phyloP scores from a whole-genome alignment of 2,797 vertebrate genomes.

The Heterohyrax brucei region DNA sequence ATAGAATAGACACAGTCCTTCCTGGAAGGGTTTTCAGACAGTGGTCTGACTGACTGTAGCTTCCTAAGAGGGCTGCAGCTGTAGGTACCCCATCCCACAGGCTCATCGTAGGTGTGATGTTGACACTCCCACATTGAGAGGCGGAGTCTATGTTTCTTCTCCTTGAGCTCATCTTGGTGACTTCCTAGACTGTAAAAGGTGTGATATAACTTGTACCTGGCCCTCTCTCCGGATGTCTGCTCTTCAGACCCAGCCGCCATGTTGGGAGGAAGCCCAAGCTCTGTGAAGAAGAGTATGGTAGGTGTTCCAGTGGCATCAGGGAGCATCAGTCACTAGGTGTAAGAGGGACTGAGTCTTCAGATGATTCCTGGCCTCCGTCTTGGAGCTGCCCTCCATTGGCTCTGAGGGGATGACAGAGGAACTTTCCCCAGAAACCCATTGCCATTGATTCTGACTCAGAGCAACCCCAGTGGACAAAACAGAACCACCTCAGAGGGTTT shows the following conservation, averaged over 20 bases:
- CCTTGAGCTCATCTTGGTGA: neutral
- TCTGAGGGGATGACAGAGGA: neutral
- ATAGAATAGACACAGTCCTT: neutral
- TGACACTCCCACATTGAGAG: neutral
- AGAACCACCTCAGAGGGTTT: too few relatives aligned
- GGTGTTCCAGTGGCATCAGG: neutral
- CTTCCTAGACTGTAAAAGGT: neutral
- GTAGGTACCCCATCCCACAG: neutral
- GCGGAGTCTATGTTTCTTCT: neutral
- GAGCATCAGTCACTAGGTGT: neutral
- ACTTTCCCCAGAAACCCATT: neutral
- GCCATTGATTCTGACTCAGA: too few relatives aligned
- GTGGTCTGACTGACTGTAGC: neutral
- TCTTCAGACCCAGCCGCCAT: neutral
- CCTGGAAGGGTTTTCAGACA: neutral
- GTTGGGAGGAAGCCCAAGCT: neutral
- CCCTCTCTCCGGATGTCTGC: neutral
- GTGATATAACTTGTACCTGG: accelerated
- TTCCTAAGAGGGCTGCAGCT: neutral
- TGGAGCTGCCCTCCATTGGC: neutral
- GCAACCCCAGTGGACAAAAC: too few relatives aligned
- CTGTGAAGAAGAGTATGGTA: accelerated
- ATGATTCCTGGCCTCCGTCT: too few relatives aligned
- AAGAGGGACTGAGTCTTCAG: neutral
- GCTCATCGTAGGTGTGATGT: too few relatives aligned